Evolutionary conservation across 2,797 vertebrate species (phyloP).

Genomic region (Diglossa cyanea): DNA sequence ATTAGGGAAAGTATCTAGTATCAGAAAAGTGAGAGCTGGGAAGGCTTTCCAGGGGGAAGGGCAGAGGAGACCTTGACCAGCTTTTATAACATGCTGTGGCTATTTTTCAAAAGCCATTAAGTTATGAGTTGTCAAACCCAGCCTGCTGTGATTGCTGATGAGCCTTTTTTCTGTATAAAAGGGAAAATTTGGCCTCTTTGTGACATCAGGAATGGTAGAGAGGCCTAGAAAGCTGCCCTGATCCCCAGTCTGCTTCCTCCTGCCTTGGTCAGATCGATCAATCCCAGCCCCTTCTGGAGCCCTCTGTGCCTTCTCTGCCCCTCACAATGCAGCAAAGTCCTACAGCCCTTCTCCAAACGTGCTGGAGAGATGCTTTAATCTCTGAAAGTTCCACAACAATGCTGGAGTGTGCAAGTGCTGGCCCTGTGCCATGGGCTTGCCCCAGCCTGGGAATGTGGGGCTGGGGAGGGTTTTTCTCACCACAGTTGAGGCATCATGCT

Average conservation of each 20-base stretch:
- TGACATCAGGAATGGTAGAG: not conserved
- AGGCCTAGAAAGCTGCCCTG: not conserved
- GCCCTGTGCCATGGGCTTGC: not conserved
- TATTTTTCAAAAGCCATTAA: not conserved
- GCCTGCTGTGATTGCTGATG: not conserved
- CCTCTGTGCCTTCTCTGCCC: not conserved
- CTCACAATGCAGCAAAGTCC: not conserved
- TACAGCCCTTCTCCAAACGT: not conserved
- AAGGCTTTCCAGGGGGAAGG: not conserved
- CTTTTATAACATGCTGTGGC: not conserved
- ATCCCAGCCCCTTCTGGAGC: not conserved
- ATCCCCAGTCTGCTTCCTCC: not conserved
- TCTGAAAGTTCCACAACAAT: not conserved
- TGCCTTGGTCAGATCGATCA: fast-evolving
- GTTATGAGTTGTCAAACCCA: not conserved
- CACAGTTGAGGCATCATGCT: fast-evolving
- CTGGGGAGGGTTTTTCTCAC: not conserved
- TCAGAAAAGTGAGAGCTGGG: not conserved
- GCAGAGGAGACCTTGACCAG: not conserved
- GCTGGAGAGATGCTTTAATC: not conserved
- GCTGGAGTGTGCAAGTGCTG: not conserved
- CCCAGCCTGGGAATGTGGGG: fast-evolving
- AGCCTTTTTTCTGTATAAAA: not conserved
- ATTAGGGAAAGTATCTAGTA: constrained; percentile 17
- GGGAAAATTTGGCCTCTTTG: not conserved